phyloP scores from a whole-genome alignment of 2,113 vertebrate species.

The Cololabis saira region DNA sequence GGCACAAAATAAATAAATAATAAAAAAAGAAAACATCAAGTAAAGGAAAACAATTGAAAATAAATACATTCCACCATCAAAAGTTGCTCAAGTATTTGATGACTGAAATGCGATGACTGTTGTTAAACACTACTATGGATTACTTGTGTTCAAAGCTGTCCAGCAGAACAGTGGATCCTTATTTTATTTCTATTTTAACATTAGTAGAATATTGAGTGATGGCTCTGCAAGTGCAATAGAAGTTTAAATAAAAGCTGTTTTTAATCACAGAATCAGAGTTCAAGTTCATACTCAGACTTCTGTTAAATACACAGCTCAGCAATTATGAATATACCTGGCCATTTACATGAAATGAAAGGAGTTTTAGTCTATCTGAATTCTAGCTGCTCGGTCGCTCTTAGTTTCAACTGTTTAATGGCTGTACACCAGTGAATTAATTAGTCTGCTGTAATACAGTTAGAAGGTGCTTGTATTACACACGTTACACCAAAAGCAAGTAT shows the following conservation, averaged over 20 bases:
- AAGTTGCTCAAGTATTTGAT: constrained; percentile 39
- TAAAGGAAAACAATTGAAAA: constrained; percentile 38
- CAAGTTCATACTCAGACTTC: constrained; percentile 12
- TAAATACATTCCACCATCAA: constrained; percentile 68
- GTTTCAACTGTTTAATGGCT: constrained; percentile 54
- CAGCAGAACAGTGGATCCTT: constrained; percentile 36
- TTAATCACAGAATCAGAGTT: constrained; percentile 28
- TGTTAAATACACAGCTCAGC: constrained; percentile 21
- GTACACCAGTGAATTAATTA: constrained; percentile 50
- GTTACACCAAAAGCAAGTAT: constrained; percentile 71
- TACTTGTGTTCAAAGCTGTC: constrained; percentile 43
- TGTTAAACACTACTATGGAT: constrained; percentile 47
- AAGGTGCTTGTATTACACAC: constrained; percentile 64
- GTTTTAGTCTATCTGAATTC: constrained; percentile 25
- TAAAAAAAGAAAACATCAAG: constrained; percentile 46
- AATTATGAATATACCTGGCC: constrained; percentile 38
- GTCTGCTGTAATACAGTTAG: constrained; percentile 63
- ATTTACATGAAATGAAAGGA: constrained; percentile 32
- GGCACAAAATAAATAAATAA: constrained; percentile 56
- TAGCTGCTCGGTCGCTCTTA: constrained; percentile 30
- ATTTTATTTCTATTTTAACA: constrained; percentile 49
- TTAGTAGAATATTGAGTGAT: constrained; percentile 47
- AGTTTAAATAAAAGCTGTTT: constrained; percentile 39
- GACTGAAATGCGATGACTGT: constrained; percentile 46
- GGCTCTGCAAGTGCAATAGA: constrained; percentile 47